These are phyloP conservation scores for Leptonema lineaticorne DNA, from an alignment of 1,140 invertebrate genomes.

Conservation along the genomic window DNA sequence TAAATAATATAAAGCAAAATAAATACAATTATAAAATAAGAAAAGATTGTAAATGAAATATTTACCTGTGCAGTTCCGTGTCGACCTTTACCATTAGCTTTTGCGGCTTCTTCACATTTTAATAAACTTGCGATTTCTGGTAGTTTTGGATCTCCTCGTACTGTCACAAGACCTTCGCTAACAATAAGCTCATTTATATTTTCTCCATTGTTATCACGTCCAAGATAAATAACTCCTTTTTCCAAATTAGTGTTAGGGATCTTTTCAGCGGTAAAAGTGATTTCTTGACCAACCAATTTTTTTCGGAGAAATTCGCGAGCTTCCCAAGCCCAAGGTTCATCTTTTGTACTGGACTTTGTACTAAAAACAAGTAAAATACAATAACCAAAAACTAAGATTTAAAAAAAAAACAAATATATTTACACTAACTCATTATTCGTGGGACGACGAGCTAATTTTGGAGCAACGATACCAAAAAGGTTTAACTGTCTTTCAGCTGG, in stretches of 20 bases:
- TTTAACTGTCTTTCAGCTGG: conserved; percentile 89
- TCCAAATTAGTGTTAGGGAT: conserved; percentile 68
- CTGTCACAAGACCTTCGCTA: conserved; percentile 82
- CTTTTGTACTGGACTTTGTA: conserved; percentile 68
- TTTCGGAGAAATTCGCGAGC: conserved; percentile 91
- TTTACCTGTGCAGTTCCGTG: conserved; percentile 60
- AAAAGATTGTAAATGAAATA: conserved; percentile 4
- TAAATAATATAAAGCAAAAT: conserved; percentile 40
- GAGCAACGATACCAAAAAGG: conserved; percentile 88
- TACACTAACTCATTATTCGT: conserved; percentile 54
- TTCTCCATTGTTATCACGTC: conserved; percentile 76
- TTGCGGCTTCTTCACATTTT: conserved; percentile 87
- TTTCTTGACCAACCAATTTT: conserved; percentile 87
- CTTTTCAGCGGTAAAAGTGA: conserved; percentile 76
- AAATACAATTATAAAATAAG: conserved; percentile 3
- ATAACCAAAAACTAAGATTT: conserved; percentile 33
- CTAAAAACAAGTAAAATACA: conserved; percentile 46
- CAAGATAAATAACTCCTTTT: conserved; percentile 86
- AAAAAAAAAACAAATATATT: conserved; percentile 21
- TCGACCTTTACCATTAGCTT: conserved; percentile 82
- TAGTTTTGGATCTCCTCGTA: conserved; percentile 70
- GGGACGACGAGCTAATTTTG: conserved; percentile 81
- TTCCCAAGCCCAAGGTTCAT: conserved; percentile 96
- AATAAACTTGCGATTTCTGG: conserved; percentile 68
- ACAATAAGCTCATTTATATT: conserved; percentile 88